Evolutionary conservation across 2,888 invertebrate genomes (phyloP), one percentile per base, ranked within the genome.

Genomic region (Cinara cedri): DNA sequence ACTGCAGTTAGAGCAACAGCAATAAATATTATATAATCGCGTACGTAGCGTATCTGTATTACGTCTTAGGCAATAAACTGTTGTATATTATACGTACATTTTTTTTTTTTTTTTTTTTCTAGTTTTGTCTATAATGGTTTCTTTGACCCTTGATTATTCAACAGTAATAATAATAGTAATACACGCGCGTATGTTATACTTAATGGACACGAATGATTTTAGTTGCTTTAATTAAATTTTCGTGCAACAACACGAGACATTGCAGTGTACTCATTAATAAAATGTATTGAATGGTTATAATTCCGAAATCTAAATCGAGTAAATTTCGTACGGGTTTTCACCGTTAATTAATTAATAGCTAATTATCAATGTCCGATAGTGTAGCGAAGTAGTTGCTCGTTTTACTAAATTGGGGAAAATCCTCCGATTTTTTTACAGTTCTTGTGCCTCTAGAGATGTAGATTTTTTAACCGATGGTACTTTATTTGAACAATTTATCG

Each of bases 61-160:
- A 34, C 26, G 11, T 46, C 21, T 63, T 19, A 0, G 4, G 8
- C 46, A 46, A 65, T 24, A 21, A 16, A n/a, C 21, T n/a, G 6
- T 34, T 6, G 6, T 4, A 34, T 34, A 34, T 4, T 34, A 34
- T 34, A 34, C n/a, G n/a, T 34, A 34, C 24, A 44, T 60, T 60
- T 60, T 26, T n/a, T n/a, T n/a, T n/a, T n/a, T n/a, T 34, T 16
- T 46, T 0, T 44, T 21, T 70, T 70, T 1, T 21, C 44, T 24
- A 24, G 9, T 24, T 71, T 71, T 42, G 16, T 9, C 49, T 68
- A 24, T 71, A n/a, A n/a, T n/a, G n/a, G n/a, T n/a, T n/a, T 24
- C 14, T 21, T 4, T 55, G 26, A 49, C 19, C 34, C 14, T 13
- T 62, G 34, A 72, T 60, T 49, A 72, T 49, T 55, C 6, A 70